Conservation (phyloP, 1,140 invertebrate species). For the Heliconius congener region DNA sequence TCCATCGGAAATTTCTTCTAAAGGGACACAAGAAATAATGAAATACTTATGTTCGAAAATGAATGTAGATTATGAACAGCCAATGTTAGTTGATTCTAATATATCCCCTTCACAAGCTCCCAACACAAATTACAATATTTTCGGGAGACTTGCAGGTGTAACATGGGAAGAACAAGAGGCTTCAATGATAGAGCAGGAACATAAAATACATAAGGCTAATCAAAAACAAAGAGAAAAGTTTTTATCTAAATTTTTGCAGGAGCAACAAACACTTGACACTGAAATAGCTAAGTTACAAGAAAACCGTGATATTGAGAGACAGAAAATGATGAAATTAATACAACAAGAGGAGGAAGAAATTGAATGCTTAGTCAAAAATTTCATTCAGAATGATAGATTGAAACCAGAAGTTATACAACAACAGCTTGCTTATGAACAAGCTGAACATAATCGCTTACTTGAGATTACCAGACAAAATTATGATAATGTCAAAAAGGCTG, state of each 20-base stretch:
- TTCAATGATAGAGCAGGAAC: slow-evolving; percentile 69
- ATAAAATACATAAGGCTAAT: slow-evolving; percentile 72
- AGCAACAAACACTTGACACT: slow-evolving; percentile 84
- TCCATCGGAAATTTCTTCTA: slow-evolving; percentile 80
- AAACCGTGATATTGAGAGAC: slow-evolving; percentile 83
- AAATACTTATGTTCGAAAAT: slow-evolving; percentile 83
- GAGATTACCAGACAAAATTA: slow-evolving; percentile 81
- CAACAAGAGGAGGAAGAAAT: slow-evolving; percentile 84
- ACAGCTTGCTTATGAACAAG: slow-evolving; percentile 84
- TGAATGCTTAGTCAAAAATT: slow-evolving; percentile 84
- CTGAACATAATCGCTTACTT: slow-evolving; percentile 83
- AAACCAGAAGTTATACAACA: slow-evolving; percentile 83
- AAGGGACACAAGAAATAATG: slow-evolving; percentile 85
- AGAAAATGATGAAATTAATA: slow-evolving; percentile 82
- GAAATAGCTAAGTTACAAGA: slow-evolving; percentile 86
- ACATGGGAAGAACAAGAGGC: slow-evolving; percentile 79
- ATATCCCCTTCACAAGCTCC: slow-evolving; percentile 45
- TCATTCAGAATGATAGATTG: slow-evolving; percentile 82
- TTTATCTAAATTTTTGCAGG: slow-evolving; percentile 83
- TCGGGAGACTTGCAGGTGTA: slow-evolving; percentile 55
- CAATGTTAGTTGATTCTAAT: slow-evolving; percentile 44
- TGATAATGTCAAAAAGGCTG: slow-evolving; percentile 78
- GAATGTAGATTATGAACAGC: slow-evolving; percentile 65
- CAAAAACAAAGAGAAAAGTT: slow-evolving; percentile 82
- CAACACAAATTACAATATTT: slow-evolving; percentile 53